Evolutionary conservation across 2,797 vertebrate genomes (phyloP).

Genomic region (Melanotaenia maccullochi): DNA sequence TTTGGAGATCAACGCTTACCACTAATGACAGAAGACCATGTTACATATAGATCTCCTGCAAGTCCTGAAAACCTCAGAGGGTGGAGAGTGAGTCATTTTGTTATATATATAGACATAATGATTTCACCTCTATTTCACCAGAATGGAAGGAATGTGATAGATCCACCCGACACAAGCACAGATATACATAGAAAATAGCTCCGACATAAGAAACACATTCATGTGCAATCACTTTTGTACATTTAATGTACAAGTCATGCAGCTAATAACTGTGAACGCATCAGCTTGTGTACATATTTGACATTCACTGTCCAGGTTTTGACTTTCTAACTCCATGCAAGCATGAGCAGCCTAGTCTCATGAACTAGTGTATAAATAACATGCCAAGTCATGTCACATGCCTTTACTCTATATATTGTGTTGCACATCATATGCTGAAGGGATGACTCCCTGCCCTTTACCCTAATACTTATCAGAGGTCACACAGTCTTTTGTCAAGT

Average conservation of each 20-base stretch:
- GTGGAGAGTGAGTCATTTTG: conserved; percentile 71
- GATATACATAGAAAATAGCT: no score
- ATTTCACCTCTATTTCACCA: conserved; percentile 63
- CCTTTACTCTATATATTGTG: no score
- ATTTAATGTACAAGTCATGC: neutral
- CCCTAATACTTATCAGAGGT: no score
- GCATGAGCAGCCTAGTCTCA: neutral
- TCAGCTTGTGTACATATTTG: neutral
- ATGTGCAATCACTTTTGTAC: neutral
- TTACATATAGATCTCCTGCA: conserved; percentile 61
- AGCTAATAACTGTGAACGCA: neutral
- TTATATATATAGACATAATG: conserved; percentile 68
- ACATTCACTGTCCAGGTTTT: neutral
- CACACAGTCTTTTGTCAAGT: no score
- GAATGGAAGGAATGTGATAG: conserved; percentile 72
- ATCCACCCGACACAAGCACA: conserved; percentile 48
- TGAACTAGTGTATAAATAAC: neutral
- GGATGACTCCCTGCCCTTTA: no score
- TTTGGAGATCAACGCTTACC: conserved; percentile 73
- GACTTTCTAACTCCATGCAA: neutral
- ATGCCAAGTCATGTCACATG: neutral
- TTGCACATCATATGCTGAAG: no score
- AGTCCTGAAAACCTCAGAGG: conserved; percentile 64
- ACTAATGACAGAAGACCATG: conserved; percentile 75
- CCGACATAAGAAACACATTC: no score